Evolutionary conservation across 2,888 invertebrate species (phyloP).

Genomic region (Agrochola litura): DNA sequence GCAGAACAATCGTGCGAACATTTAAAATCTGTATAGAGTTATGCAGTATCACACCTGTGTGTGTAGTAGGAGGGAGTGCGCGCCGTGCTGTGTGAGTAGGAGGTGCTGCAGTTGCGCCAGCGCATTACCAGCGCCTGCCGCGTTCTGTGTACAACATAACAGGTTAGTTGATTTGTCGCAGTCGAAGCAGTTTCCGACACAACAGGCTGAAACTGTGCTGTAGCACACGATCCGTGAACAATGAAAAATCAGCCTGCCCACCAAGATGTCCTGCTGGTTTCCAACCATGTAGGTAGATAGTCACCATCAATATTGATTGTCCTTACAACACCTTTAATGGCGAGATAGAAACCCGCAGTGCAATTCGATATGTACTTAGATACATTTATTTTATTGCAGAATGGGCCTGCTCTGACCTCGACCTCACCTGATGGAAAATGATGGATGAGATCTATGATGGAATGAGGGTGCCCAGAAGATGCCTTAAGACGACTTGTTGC

Average conservation of each 20-base stretch:
- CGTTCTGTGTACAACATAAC: conserved; percentile 72
- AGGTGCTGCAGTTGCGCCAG: conserved; percentile 87
- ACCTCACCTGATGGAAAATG: too few species aligned
- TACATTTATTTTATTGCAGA: too few species aligned
- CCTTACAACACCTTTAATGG: not conserved
- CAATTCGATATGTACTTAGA: not conserved
- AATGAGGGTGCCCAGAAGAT: too few species aligned
- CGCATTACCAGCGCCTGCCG: conserved; percentile 84
- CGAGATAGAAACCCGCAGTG: not conserved
- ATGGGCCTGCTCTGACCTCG: too few species aligned
- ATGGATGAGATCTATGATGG: too few species aligned
- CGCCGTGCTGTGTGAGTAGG: conserved; percentile 86
- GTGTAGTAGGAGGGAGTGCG: conserved; percentile 86
- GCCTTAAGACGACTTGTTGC: not conserved
- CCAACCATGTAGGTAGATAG: not conserved
- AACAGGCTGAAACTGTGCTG: not conserved
- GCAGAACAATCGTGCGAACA: not conserved
- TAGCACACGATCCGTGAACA: not conserved
- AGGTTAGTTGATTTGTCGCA: not conserved
- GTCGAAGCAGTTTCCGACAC: not conserved
- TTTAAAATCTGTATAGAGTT: not conserved
- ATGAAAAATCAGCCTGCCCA: not conserved
- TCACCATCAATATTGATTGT: not conserved
- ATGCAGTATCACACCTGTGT: conserved; percentile 76
- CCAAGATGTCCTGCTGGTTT: not conserved